These are phyloP conservation scores for Sinocyclocheilus maitianheensis DNA, from an alignment of 2,113 vertebrate genomes.

Conservation along the genomic window DNA sequence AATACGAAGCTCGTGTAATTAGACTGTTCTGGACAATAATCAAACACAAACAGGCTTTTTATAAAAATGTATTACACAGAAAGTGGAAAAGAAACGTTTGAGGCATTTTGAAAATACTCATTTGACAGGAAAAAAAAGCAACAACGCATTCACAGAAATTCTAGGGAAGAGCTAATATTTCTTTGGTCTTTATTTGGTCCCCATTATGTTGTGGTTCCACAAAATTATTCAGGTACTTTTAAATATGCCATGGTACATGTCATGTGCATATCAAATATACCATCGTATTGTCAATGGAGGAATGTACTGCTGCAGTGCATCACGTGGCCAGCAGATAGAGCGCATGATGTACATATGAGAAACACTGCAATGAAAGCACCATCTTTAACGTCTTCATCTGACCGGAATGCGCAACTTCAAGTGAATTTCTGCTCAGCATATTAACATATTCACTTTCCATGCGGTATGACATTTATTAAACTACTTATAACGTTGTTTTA, in stretches of 20 bases:
- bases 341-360: not conserved
- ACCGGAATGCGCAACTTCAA: not conserved
- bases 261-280: too few species aligned
- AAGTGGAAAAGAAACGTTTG: slow-evolving; percentile 68
- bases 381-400: not conserved
- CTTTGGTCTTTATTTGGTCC: slow-evolving; percentile 25
- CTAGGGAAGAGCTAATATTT: not conserved
- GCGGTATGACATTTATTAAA: not conserved
- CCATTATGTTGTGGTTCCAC: not conserved
- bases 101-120: slow-evolving; percentile 36
- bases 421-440: not conserved
- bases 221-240: not conserved
- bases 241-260: too few species aligned
- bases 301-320: not conserved
- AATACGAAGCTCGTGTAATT: not conserved
- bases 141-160: slow-evolving; percentile 33
- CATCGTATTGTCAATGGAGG: too few species aligned
- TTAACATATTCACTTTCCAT: not conserved
- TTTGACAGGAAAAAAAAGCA: slow-evolving; percentile 8
- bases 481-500: not conserved
- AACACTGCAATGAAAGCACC: not conserved
- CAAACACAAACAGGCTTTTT: slow-evolving; percentile 64
- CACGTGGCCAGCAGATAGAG: not conserved
- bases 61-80: slow-evolving; percentile 86
- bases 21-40: not conserved